phyloP scores from a whole-genome alignment of 1,140 invertebrate species.

The Heterodera schachtii region DNA sequence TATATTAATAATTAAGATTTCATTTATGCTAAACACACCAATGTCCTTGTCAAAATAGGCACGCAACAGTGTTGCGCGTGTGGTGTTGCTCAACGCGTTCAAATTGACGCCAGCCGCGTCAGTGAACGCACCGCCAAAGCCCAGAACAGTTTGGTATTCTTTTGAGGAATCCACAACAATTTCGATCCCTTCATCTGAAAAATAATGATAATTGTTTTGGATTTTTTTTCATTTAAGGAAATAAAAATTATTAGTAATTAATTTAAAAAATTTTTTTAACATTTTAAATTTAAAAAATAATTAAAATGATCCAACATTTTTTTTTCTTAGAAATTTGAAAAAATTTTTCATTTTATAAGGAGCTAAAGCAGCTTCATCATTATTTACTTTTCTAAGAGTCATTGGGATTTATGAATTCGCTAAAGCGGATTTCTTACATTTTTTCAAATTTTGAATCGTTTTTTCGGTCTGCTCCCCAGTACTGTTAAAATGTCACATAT shows the following conservation, averaged over 20 bases:
- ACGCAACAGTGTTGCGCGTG: constrained; percentile 29
- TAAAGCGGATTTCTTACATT: too few relatives aligned
- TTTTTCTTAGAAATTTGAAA: too few relatives aligned
- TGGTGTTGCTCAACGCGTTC: constrained; percentile 22
- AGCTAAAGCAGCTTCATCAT: too few relatives aligned
- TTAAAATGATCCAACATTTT: background rate
- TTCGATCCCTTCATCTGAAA: constrained; percentile 4
- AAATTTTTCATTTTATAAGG: too few relatives aligned
- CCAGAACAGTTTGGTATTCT: constrained; percentile 64
- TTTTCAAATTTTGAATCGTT: too few relatives aligned
- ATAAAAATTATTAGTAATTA: too few relatives aligned
- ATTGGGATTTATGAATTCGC: too few relatives aligned
- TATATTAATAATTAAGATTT: background rate
- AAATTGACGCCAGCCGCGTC: constrained; percentile 68
- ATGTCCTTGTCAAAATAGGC: constrained; percentile 39
- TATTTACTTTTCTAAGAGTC: too few relatives aligned
- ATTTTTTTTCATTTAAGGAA: too few relatives aligned
- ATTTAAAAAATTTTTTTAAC: too few relatives aligned
- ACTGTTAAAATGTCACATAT: background rate
- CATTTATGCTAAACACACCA: constrained; percentile 1
- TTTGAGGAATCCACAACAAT: constrained; percentile 19
- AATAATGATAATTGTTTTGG: background rate
- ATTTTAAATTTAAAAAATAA: background rate
- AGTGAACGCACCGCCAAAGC: constrained; percentile 69
- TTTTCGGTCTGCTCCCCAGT: too few relatives aligned